Evolutionary conservation across 2,797 vertebrate species (phyloP).

Genomic region (Crossoptilon crossoptilon): DNA sequence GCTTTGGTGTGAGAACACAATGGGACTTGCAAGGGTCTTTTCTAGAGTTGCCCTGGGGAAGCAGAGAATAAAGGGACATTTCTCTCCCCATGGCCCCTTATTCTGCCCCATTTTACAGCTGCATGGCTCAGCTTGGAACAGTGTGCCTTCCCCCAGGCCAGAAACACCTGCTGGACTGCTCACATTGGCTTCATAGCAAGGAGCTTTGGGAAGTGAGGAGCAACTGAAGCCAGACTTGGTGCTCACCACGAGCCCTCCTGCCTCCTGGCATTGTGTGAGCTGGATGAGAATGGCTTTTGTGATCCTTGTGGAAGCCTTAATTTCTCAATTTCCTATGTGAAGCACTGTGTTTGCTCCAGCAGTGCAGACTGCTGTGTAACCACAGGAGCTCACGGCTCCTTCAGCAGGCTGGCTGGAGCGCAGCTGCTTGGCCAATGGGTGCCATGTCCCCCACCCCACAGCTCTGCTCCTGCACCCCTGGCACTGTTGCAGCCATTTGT

Average conservation of each 20-base stretch:
- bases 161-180: background rate
- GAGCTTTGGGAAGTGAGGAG: background rate
- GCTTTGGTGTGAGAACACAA: background rate
- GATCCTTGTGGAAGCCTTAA: background rate
- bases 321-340: background rate
- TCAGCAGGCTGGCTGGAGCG: accelerated
- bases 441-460: accelerated
- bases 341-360: background rate
- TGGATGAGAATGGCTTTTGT: accelerated
- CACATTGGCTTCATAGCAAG: background rate
- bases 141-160: background rate
- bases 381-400: background rate
- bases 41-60: background rate
- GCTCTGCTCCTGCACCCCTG: background rate
- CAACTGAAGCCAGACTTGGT: background rate
- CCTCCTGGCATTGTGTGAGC: accelerated
- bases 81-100: accelerated
- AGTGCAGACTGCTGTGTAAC: background rate
- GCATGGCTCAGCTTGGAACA: background rate
- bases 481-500: background rate
- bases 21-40: background rate
- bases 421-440: accelerated
- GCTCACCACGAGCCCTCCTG: background rate
- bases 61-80: background rate
- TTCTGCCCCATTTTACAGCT: background rate